Percentiles rank a stretch among this genome's conserved stretches.
Conservation (phyloP, 1,140 invertebrate genomes). For the Ectropis grisescens region DNA sequence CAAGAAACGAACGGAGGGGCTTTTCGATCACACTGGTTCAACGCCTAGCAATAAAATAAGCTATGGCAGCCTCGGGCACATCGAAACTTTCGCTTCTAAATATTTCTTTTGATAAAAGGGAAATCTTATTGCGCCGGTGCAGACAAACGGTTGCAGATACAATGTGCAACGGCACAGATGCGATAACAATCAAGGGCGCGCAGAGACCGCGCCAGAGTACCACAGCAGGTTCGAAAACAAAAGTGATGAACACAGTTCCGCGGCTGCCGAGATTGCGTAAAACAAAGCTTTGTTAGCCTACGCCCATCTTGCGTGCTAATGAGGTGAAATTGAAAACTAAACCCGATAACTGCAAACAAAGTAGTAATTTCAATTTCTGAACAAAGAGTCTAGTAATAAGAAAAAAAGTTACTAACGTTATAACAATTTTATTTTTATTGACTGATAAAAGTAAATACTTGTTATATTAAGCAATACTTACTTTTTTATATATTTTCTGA, state of each 20-base stretch:
- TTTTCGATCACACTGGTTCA: too few species aligned
- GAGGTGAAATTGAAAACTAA: slow-evolving; percentile 15
- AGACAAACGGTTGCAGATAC: slow-evolving; percentile 47
- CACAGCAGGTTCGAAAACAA: slow-evolving; percentile 49
- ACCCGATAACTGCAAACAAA: too few species aligned
- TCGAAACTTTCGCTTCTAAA: slow-evolving; percentile 51
- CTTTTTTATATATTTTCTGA: too few species aligned
- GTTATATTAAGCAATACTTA: too few species aligned
- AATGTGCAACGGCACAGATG: slow-evolving; percentile 36
- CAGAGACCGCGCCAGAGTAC: slow-evolving; percentile 15
- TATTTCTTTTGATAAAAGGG: slow-evolving; percentile 53
- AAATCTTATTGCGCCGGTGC: slow-evolving; percentile 39
- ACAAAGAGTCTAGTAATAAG: too few species aligned
- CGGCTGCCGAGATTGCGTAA: slow-evolving; percentile 30
- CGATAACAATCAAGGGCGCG: slow-evolving; percentile 49
- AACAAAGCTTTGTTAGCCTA: slow-evolving; percentile 10
- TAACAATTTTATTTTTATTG: too few species aligned
- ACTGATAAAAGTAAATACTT: too few species aligned
- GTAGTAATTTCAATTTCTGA: too few species aligned
- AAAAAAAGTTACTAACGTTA: too few species aligned
- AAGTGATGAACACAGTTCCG: slow-evolving; percentile 48
- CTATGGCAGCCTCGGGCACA: slow-evolving; percentile 13
- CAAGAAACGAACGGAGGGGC: slow-evolving; percentile 21
- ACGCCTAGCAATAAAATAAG: too few species aligned
- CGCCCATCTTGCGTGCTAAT: slow-evolving; percentile 4